Evolutionary conservation across 2,797 vertebrate species (phyloP).

Genomic region (Poecile montanus): DNA sequence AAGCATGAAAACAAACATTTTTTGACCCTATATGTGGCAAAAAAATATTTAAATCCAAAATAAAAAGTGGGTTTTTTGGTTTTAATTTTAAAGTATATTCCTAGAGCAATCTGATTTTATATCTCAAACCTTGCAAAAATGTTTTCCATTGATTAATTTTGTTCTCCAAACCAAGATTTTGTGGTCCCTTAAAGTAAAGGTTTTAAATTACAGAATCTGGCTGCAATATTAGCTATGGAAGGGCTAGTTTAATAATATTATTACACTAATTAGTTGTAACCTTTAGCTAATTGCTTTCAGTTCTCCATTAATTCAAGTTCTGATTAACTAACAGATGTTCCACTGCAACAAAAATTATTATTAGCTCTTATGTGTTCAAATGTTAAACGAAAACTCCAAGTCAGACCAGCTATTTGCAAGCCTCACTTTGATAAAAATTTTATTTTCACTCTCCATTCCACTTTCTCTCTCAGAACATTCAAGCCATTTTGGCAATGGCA

Average conservation of each 20-base stretch:
- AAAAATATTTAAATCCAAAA: not conserved
- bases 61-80: rapidly evolving
- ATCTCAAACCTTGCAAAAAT: not conserved
- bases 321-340: conserved; percentile 60
- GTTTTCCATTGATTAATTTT: not conserved
- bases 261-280: conserved; percentile 61
- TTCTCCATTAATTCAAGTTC: conserved; percentile 53
- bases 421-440: not conserved
- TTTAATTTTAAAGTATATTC: not conserved
- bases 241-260: conserved; percentile 49
- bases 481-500: not conserved
- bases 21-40: not conserved
- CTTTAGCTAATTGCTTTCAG: conserved; percentile 64
- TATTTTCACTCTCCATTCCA: not conserved
- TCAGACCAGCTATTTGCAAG: conserved; percentile 1
- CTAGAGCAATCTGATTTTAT: not conserved
- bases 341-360: conserved; percentile 45
- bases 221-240: not conserved
- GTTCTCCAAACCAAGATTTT: not conserved
- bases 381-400: conserved; percentile 17
- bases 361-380: conserved; percentile 33
- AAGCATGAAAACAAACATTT: not conserved
- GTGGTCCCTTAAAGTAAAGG: not conserved
- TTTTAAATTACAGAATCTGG: not conserved
- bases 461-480: not conserved